phyloP scores from a whole-genome alignment of 2,797 vertebrate genomes.

The Zonotrichia albicollis region DNA sequence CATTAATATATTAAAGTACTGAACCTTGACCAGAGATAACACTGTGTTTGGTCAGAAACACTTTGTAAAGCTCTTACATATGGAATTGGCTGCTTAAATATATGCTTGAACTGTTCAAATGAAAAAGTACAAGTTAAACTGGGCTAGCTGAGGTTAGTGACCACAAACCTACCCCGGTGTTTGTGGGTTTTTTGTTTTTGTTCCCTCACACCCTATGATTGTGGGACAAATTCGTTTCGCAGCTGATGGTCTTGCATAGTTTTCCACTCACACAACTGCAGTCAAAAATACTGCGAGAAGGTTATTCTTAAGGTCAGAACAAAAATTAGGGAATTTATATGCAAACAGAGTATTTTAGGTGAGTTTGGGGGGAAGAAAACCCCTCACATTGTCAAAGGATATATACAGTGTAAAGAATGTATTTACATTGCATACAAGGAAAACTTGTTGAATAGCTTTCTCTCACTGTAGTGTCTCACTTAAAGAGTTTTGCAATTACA shows the following conservation, averaged over 20 bases:
- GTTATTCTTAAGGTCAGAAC: neutral
- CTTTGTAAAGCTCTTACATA: neutral
- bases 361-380: neutral
- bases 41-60: neutral
- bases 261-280: neutral
- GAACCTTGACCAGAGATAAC: neutral
- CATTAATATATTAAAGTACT: neutral
- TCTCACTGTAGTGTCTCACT: neutral
- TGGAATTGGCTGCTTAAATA: neutral
- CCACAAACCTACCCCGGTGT: neutral
- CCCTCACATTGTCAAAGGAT: neutral
- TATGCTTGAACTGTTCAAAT: neutral
- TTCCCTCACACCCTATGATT: too few relatives aligned
- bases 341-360: neutral
- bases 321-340: neutral
- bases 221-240: neutral
- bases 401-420: neutral
- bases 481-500: neutral
- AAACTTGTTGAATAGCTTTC: neutral
- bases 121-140: neutral
- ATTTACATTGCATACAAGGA: accelerated
- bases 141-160: neutral
- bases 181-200: neutral
- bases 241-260: neutral
- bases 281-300: neutral